Conservation (phyloP, 2,113 vertebrate species). For the Pedetes capensis region DNA sequence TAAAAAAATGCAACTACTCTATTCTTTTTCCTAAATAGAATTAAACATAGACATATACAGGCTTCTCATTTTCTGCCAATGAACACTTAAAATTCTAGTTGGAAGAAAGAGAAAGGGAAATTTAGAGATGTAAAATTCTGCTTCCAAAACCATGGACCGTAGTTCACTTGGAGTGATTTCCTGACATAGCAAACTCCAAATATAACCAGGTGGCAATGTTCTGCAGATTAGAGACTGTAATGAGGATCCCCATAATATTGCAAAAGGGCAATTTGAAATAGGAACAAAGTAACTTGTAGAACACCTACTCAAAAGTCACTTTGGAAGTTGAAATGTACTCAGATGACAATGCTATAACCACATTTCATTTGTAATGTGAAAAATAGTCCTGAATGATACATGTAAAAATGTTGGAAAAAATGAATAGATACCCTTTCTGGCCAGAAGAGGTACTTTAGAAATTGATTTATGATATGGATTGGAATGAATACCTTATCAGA, state of each 20-base stretch:
- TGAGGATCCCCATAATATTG: neutral
- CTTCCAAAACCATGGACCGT: neutral
- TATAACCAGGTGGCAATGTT: neutral
- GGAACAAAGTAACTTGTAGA: neutral
- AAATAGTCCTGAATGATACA: conserved; percentile 11
- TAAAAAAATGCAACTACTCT: neutral
- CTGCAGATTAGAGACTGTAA: neutral
- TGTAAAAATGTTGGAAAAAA: conserved; percentile 52
- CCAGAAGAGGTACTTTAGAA: neutral
- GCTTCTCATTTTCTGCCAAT: conserved; percentile 18
- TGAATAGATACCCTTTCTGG: neutral
- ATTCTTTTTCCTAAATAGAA: conserved; percentile 18
- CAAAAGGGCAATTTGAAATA: conserved; percentile 24
- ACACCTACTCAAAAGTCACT: neutral
- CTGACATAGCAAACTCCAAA: conserved; percentile 11
- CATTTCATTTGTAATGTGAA: conserved; percentile 52
- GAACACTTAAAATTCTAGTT: neutral
- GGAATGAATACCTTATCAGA: conserved; percentile 47
- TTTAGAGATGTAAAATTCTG: neutral
- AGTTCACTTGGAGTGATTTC: neutral
- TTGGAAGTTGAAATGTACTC: conserved; percentile 29
- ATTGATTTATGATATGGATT: neutral
- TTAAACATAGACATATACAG: neutral
- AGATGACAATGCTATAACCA: neutral
- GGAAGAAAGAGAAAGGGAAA: neutral